These are phyloP conservation scores for Acrossocheilus fasciatus DNA, from an alignment of 2,797 vertebrate genomes.

Conservation along the genomic window DNA sequence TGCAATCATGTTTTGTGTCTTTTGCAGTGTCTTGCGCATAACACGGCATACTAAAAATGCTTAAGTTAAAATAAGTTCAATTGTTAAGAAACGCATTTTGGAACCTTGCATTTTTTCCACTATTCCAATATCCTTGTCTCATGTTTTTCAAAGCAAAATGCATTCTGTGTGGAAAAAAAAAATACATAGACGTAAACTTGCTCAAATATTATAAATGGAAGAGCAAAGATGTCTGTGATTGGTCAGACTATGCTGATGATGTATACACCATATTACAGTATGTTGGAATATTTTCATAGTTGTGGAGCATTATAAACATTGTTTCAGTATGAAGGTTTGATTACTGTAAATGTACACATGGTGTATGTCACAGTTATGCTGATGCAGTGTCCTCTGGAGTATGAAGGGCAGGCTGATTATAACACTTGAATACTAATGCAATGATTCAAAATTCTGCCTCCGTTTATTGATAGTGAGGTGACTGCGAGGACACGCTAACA, in stretches of 20 bases:
- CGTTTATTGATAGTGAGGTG: neutral
- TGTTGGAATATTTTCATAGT: neutral
- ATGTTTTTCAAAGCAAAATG: too few relatives aligned
- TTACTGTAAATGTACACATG: neutral
- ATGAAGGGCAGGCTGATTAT: neutral
- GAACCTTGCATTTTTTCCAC: neutral
- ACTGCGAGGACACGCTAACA: neutral
- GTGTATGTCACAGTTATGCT: constrained; percentile 2
- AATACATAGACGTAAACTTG: neutral
- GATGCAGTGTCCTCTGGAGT: neutral
- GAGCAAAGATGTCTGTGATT: neutral
- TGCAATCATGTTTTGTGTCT: neutral
- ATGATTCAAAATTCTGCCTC: neutral
- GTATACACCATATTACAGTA: neutral
- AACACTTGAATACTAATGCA: constrained; percentile 31
- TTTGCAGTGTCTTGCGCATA: neutral
- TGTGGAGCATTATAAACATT: neutral
- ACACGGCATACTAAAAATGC: neutral
- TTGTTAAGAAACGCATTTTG: neutral
- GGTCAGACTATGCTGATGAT: neutral
- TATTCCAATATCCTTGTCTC: too few relatives aligned
- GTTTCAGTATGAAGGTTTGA: neutral
- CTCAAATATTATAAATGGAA: neutral
- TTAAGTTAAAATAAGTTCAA: neutral
- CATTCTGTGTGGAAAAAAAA: neutral